Conservation (phyloP, 2,888 invertebrate species). For the Malachius bipustulatus region DNA sequence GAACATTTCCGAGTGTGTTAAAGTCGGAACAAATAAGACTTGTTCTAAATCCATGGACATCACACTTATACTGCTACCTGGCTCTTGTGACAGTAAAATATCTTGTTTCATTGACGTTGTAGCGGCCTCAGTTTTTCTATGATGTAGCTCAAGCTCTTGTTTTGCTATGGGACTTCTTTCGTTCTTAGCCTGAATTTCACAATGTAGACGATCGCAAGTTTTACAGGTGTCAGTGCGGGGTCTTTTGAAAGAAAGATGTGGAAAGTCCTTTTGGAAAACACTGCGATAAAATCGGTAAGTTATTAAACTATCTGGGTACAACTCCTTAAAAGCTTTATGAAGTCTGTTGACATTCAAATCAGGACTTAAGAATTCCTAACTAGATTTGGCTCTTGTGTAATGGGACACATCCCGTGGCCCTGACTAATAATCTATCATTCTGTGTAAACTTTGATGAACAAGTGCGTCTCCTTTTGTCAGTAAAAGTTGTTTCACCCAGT, state of each 20-base stretch:
- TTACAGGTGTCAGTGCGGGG: slow-evolving; percentile 2
- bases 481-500: neutral
- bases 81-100: neutral
- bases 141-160: neutral
- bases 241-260: neutral
- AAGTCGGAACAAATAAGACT: neutral
- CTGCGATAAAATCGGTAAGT: neutral
- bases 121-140: neutral
- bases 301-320: neutral
- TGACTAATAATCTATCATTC: too few relatives aligned
- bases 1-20: slow-evolving; percentile 2
- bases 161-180: neutral
- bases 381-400: neutral
- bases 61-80: neutral
- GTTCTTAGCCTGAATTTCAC: neutral
- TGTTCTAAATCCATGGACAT: neutral
- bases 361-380: neutral
- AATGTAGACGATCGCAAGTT: neutral
- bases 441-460: too few relatives aligned
- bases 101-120: neutral
- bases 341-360: neutral
- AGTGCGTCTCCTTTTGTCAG: neutral
- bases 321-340: neutral
- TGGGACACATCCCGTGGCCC: neutral
- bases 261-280: neutral